Percentiles rank a stretch among this genome's conserved stretches.
phyloP scores from a whole-genome alignment of 1,140 invertebrate species.

The Micrasema minimum region DNA sequence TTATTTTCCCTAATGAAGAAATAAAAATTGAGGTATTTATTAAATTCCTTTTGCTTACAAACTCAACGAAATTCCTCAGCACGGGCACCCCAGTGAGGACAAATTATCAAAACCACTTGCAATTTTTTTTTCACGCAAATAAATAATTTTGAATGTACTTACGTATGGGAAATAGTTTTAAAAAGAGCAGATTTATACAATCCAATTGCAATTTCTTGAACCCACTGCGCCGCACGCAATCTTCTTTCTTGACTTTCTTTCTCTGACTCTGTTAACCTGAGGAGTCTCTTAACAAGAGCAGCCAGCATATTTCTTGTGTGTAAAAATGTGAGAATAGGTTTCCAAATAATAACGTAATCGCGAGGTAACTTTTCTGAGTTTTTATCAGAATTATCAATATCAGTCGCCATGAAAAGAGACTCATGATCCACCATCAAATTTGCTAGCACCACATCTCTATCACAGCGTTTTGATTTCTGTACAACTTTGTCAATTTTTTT shows the following conservation, averaged over 20 bases:
- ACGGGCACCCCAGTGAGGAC: no score
- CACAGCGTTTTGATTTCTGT: constrained; percentile 8
- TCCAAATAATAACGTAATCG: constrained; percentile 62
- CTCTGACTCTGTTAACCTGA: constrained; percentile 60
- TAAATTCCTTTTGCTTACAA: no score
- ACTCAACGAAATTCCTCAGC: no score
- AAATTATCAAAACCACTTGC: no score
- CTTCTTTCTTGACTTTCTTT: constrained; percentile 57
- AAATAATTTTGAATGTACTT: constrained; percentile 4
- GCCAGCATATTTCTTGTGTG: constrained; percentile 66
- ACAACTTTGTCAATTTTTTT: constrained; percentile 33
- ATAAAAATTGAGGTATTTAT: no score
- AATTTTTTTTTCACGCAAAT: no score
- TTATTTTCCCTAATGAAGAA: no score
- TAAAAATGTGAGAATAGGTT: constrained; percentile 65
- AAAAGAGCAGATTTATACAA: constrained; percentile 51
- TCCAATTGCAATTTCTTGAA: constrained; percentile 64
- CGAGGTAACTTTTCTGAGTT: constrained; percentile 31
- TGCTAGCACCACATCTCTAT: constrained; percentile 19
- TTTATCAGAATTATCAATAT: constrained; percentile 56
- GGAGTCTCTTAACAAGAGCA: constrained; percentile 63
- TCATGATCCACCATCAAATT: constrained; percentile 58
- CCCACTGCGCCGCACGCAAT: constrained; percentile 67
- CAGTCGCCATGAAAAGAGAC: constrained; percentile 59
- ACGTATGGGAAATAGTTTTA: not conserved